These are phyloP conservation scores for Microplitis mediator DNA, from an alignment of 1,140 invertebrate species.

Conservation along the genomic window DNA sequence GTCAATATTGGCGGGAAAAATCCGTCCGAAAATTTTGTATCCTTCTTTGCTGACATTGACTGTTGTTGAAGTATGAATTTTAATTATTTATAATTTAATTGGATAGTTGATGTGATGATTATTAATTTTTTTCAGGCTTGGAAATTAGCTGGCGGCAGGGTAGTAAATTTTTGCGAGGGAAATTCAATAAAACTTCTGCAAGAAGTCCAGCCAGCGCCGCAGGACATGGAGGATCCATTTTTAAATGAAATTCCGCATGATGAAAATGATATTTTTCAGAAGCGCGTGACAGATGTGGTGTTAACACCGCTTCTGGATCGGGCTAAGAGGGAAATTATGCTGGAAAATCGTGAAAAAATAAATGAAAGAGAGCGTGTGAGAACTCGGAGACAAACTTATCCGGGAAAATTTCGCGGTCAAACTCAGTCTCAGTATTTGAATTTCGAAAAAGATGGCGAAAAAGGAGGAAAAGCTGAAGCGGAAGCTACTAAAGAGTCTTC, in stretches of 20 bases:
- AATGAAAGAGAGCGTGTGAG: slow-evolving; percentile 27
- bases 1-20: slow-evolving; percentile 21
- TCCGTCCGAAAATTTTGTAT: slow-evolving; percentile 37
- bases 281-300: slow-evolving; percentile 35
- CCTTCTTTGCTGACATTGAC: slow-evolving; percentile 36
- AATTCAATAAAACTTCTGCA: slow-evolving; percentile 41
- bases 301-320: slow-evolving; percentile 36
- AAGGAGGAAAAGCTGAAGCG: slow-evolving; percentile 77
- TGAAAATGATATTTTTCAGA: slow-evolving; percentile 40
- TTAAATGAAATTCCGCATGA: slow-evolving; percentile 45
- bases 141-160: slow-evolving; percentile 47
- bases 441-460: slow-evolving; percentile 63
- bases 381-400: slow-evolving; percentile 36
- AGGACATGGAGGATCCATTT: slow-evolving; percentile 32
- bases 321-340: slow-evolving; percentile 34
- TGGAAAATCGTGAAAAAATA: slow-evolving; percentile 37
- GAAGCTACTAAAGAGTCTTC: slow-evolving; percentile 75
- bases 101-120: not conserved
- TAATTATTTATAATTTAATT: not conserved
- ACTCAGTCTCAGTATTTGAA: slow-evolving; percentile 83
- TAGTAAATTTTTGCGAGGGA: slow-evolving; percentile 51
- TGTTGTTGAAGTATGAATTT: slow-evolving; percentile 46
- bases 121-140: slow-evolving; percentile 41
- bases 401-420: slow-evolving; percentile 68
- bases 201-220: slow-evolving; percentile 25